A percentile compares a stretch with the other conserved stretches of the same genome.
These are phyloP conservation scores for Trichonephila inaurata DNA, from an alignment of 1,140 invertebrate species.

Conservation along the genomic window DNA sequence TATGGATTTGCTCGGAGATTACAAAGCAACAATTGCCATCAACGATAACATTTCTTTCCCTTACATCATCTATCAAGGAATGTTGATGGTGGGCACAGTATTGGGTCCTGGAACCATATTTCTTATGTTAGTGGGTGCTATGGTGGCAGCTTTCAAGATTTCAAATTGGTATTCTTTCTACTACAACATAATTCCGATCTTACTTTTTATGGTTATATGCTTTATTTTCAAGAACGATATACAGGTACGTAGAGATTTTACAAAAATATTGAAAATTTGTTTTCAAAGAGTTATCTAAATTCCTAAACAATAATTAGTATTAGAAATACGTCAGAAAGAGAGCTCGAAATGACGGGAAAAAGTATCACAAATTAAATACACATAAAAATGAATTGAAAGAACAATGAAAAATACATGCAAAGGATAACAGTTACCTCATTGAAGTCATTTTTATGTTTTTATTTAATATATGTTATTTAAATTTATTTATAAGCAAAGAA, in stretches of 20 bases:
- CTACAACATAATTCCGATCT: conserved; percentile 82
- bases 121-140: conserved; percentile 85
- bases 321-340: no score
- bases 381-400: no score
- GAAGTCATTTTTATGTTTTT: no score
- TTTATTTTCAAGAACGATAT: conserved; percentile 81
- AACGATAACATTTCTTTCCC: conserved; percentile 85
- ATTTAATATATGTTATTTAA: no score
- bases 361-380: no score
- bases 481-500: no score
- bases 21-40: conserved; percentile 82
- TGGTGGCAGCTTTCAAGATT: conserved; percentile 83
- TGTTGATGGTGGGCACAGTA: conserved; percentile 83
- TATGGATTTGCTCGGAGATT: conserved; percentile 84
- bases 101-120: conserved; percentile 86
- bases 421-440: no score
- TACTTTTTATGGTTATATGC: conserved; percentile 82
- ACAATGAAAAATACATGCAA: no score
- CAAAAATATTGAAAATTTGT: no score
- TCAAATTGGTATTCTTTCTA: conserved; percentile 82
- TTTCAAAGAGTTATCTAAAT: no score
- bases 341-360: no score
- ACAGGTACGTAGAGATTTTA: conserved; percentile 80
- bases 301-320: no score
- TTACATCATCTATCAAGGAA: conserved; percentile 83